These are phyloP conservation scores for Pachyramphus minor DNA, from an alignment of 2,113 vertebrate species.

Conservation along the genomic window DNA sequence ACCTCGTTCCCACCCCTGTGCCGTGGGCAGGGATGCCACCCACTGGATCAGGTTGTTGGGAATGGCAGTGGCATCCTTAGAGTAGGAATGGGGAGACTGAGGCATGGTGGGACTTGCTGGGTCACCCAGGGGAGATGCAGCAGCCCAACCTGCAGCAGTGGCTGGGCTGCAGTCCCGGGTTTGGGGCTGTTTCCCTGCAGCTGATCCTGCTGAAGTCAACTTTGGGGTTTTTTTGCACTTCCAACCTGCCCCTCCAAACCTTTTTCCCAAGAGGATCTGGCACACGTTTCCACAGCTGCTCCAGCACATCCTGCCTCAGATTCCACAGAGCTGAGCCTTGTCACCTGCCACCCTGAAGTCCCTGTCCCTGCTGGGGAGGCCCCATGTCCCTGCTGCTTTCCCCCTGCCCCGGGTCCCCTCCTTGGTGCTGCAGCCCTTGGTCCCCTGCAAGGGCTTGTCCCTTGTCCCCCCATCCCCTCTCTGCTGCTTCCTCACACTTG, in stretches of 20 bases:
- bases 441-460: neutral
- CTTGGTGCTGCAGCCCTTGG: neutral
- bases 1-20: neutral
- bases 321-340: neutral
- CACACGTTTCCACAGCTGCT: neutral
- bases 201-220: neutral
- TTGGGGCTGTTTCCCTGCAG: neutral
- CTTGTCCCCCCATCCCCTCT: neutral
- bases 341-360: neutral
- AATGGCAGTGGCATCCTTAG: fast-evolving
- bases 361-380: neutral
- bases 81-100: neutral
- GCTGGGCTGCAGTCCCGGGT: fast-evolving
- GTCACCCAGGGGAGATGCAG: neutral
- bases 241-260: neutral
- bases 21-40: neutral
- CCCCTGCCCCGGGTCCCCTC: neutral
- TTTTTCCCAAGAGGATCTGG: neutral
- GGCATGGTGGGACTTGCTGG: neutral
- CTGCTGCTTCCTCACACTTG: neutral
- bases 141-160: neutral
- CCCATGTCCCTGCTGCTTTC: neutral
- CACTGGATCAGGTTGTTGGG: neutral
- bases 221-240: neutral
- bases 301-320: neutral